Conservation (phyloP, 2,113 vertebrate genomes). For the Lampris incognitus region DNA sequence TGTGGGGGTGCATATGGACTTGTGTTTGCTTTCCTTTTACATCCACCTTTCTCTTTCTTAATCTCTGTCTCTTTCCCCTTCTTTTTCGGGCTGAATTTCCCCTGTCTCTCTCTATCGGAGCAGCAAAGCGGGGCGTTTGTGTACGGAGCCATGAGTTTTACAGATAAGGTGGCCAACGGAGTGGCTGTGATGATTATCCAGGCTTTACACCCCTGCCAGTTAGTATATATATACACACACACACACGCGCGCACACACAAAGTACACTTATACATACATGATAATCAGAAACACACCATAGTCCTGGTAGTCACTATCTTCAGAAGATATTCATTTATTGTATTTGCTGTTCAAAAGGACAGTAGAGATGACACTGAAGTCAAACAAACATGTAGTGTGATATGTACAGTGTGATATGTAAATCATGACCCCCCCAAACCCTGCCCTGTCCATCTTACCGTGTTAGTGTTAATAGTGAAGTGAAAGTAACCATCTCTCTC, state of each 20-base stretch:
- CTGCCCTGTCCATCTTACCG: too few species aligned
- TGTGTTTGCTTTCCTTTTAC: not conserved
- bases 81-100: not conserved
- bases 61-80: not conserved
- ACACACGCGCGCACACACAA: not conserved
- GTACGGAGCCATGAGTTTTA: slow-evolving; percentile 96
- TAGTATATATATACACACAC: slow-evolving; percentile 63
- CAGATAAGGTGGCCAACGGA: slow-evolving; percentile 94
- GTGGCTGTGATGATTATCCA: slow-evolving; percentile 91
- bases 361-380: too few species aligned
- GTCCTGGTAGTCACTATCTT: too few species aligned
- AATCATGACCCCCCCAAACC: too few species aligned
- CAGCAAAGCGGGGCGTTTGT: slow-evolving; percentile 95
- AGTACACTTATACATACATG: not conserved
- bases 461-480: too few species aligned
- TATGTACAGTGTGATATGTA: not conserved
- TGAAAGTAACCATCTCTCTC: not conserved
- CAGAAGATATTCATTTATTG: too few species aligned
- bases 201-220: slow-evolving; percentile 91
- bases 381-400: too few species aligned
- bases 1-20: not conserved
- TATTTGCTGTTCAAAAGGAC: too few species aligned
- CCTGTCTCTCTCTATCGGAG: not conserved
- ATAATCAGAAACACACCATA: too few species aligned
- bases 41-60: not conserved